phyloP scores from a whole-genome alignment of 2,113 vertebrate species.

The Serilophus lunatus region DNA sequence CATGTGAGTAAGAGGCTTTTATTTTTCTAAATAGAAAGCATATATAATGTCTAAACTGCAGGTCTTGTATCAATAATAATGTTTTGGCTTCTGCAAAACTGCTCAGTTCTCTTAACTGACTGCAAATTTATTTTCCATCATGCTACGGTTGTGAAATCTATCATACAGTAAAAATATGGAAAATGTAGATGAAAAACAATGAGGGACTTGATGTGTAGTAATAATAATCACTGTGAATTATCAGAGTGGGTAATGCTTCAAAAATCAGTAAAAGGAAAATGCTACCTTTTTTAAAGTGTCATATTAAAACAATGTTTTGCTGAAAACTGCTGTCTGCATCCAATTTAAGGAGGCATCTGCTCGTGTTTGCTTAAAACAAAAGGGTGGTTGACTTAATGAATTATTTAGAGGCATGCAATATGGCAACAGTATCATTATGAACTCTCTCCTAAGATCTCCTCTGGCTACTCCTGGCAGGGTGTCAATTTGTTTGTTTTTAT shows the following conservation, averaged over 20 bases:
- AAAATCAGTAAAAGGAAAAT: slow-evolving; percentile 71
- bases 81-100: not conserved
- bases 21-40: not conserved
- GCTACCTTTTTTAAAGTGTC: slow-evolving; percentile 69
- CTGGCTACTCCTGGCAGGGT: slow-evolving; percentile 78
- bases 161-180: not conserved
- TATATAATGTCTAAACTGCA: not conserved
- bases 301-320: slow-evolving; percentile 71
- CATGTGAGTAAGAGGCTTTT: too few species aligned
- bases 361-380: slow-evolving; percentile 81
- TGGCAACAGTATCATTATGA: slow-evolving; percentile 74
- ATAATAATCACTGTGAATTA: slow-evolving; percentile 62
- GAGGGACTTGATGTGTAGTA: slow-evolving; percentile 39
- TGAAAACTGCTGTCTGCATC: slow-evolving; percentile 69
- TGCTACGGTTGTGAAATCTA: slow-evolving; percentile 1
- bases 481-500: slow-evolving; percentile 81
- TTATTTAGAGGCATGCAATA: slow-evolving; percentile 80
- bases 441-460: slow-evolving; percentile 75
- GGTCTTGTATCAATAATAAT: not conserved
- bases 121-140: too few species aligned
- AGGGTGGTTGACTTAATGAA: slow-evolving; percentile 81
- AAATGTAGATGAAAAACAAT: slow-evolving; percentile 11
- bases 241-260: not conserved
- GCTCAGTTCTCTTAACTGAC: too few species aligned
- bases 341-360: slow-evolving; percentile 78